Base-by-base conservation (phyloP, 2,888 invertebrate genomes). In the Drosophila nr. perissopoda region DNA sequence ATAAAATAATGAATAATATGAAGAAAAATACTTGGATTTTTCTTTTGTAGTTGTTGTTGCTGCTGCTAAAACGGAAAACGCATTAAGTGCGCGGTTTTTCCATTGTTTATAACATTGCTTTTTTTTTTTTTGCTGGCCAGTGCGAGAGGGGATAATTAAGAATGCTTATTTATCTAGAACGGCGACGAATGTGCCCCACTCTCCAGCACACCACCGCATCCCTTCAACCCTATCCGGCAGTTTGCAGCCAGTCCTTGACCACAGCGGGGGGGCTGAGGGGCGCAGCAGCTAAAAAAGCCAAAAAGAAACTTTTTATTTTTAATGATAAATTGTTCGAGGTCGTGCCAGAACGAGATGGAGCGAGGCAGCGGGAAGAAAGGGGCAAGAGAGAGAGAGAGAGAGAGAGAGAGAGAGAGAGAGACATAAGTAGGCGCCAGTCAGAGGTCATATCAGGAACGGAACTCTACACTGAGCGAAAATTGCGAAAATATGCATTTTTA, bases 81-180 rank as follows among this genome's bases (percentile, higher is more conserved):
- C 91, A 91, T 90, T 91, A 90, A 90, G 83, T 90, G 90, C 91
- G 89, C 88, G 91, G 88, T 91, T 90, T 91, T 72, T 63, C 76
- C 86, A 90, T 90, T 90, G 91, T 90, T 90, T 90, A 85, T 89
- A 88, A 88, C 75, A 81, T 74, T 81, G 59, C 48, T 57, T 52
- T 25, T 66, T 58, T 27, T 16, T 42, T 29, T 67, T 63, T 38
- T 4, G 8, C 48, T 66, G 67, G 33, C 76, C 75, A 67, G 75
- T 27, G 73, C 82, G 76, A 84, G 91, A 57, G 77, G 89, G 91
- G 92, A 91, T 92, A 91, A 91, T 91, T 92, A 92, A 91, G 91
- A 85, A 90, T 91, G 91, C 92, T 92, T 91, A 92, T 91, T 92
- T 91, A 92, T 91, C 91, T 92, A 91, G 91, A 91, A 91, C 86